Conservation (phyloP, 92 coral and sea anemone genomes). For the Parazoanthus swiftii region DNA sequence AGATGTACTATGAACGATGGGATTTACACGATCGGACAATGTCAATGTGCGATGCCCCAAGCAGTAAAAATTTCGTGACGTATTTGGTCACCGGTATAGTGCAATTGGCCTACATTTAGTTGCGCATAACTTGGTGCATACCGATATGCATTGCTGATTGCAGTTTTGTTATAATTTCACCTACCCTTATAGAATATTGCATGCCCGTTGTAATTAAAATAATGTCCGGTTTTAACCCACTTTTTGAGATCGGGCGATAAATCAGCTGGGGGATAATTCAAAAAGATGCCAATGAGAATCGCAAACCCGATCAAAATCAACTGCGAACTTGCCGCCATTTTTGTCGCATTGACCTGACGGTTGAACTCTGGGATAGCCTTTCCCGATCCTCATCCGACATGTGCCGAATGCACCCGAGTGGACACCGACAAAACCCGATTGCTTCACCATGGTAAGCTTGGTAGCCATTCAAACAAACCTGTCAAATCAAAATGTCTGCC, state of each 20-base stretch:
- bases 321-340: slow-evolving; percentile 60
- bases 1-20: no score
- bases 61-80: no score
- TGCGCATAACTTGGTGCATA: no score
- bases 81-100: no score
- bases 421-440: slow-evolving; percentile 35
- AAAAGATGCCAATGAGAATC: slow-evolving; percentile 66
- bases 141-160: no score
- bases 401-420: slow-evolving; percentile 17
- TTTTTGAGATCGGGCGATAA: slow-evolving; percentile 67
- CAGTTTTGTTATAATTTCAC: background rate
- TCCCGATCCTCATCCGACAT: background rate
- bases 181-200: slow-evolving; percentile 94
- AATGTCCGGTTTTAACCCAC: slow-evolving; percentile 84
- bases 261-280: slow-evolving; percentile 82
- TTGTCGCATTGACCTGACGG: background rate
- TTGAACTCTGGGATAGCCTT: background rate
- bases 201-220: slow-evolving; percentile 76
- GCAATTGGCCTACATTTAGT: no score
- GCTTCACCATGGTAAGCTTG: slow-evolving; percentile 62
- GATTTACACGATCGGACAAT: no score
- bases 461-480: slow-evolving; percentile 77
- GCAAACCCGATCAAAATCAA: slow-evolving; percentile 54
- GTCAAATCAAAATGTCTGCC: slow-evolving; percentile 89
- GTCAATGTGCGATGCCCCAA: no score